A percentile compares a stretch with the other conserved stretches of the same genome.
phyloP scores from a whole-genome alignment of 2,888 invertebrate genomes.

The Agrotis puta region DNA sequence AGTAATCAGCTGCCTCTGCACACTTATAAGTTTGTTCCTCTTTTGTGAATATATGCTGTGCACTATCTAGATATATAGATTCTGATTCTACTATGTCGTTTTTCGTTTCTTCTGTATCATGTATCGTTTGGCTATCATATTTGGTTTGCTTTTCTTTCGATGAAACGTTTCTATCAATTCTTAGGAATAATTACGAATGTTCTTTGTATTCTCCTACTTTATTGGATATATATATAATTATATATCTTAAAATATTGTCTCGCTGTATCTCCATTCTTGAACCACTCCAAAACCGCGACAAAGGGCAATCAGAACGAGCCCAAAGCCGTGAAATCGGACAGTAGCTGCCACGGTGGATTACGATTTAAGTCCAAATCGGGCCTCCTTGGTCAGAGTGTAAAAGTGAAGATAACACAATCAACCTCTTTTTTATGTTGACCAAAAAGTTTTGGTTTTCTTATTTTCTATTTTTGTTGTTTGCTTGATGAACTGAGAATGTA shows the following conservation, averaged over 20 bases:
- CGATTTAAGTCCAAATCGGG: conserved; percentile 61
- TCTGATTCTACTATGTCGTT: not conserved
- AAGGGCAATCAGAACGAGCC: conserved; percentile 67
- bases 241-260: too few species aligned
- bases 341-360: conserved; percentile 71
- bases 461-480: conserved; percentile 12
- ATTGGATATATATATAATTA: too few species aligned
- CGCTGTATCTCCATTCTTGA: conserved; percentile 51
- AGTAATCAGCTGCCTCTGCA: too few species aligned
- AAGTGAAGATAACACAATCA: conserved; percentile 61
- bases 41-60: too few species aligned
- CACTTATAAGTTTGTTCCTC: too few species aligned
- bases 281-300: conserved; percentile 51
- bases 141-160: too few species aligned
- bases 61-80: too few species aligned
- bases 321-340: conserved; percentile 70
- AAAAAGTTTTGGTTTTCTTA: conserved; percentile 31
- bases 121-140: not conserved
- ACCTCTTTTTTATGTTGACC: conserved; percentile 46
- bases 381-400: conserved; percentile 65
- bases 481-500: conserved; percentile 29
- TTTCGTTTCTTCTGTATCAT: not conserved
- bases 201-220: too few species aligned
- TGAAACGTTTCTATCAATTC: too few species aligned
- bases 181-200: too few species aligned